These are phyloP conservation scores for Dorcus hopei DNA, from an alignment of 2,888 invertebrate genomes.

Conservation along the genomic window DNA sequence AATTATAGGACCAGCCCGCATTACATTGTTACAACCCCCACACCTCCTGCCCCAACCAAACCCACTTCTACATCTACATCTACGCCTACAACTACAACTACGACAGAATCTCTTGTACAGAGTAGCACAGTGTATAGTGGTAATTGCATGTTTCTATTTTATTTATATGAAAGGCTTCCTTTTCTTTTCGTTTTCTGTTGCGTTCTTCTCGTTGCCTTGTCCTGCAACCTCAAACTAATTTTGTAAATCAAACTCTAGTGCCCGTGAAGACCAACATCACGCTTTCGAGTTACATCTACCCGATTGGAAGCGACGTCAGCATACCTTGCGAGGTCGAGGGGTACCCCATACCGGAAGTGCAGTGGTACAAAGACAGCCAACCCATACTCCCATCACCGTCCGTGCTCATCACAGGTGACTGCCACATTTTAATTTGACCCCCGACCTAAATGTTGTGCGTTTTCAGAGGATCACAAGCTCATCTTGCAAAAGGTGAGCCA, in stretches of 20 bases:
- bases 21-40: too few species aligned
- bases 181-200: neutral
- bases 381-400: constrained; percentile 56
- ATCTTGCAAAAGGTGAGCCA: constrained; percentile 61
- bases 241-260: constrained; percentile 47
- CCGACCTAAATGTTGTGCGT: neutral
- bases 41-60: constrained; percentile 6
- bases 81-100: constrained; percentile 7
- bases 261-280: constrained; percentile 66
- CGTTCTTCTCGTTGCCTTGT: neutral
- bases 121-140: constrained; percentile 8
- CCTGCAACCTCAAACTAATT: neutral
- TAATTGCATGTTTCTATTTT: constrained; percentile 13
- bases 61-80: neutral
- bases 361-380: constrained; percentile 77
- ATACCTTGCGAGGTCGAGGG: constrained; percentile 76
- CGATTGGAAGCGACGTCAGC: constrained; percentile 65
- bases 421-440: neutral
- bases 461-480: constrained; percentile 66
- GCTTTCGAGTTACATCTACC: constrained; percentile 56
- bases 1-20: constrained; percentile 15
- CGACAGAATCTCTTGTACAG: neutral
- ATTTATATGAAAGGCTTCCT: neutral
- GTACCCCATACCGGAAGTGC: constrained; percentile 70
- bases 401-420: constrained; percentile 62